These are phyloP conservation scores for Drosophila fulvimacula DNA, from an alignment of 2,888 invertebrate genomes.

Conservation along the genomic window DNA sequence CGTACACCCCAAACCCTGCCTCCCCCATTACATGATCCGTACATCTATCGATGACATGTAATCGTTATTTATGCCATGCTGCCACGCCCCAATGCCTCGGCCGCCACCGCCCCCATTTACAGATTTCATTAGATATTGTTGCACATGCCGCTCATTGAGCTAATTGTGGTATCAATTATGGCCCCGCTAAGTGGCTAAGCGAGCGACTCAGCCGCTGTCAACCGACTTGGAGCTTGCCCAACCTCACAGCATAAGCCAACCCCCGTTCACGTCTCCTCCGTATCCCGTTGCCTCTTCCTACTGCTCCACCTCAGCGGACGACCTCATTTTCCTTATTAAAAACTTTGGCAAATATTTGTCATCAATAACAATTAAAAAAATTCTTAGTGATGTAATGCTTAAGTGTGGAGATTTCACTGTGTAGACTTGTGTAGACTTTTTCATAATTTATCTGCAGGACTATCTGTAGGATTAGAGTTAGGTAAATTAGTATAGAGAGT, in stretches of 20 bases:
- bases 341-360: slow-evolving; percentile 2
- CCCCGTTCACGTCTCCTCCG: not conserved
- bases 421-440: not conserved
- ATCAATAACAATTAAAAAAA: not conserved
- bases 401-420: not conserved
- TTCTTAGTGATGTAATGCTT: not conserved
- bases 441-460: not conserved
- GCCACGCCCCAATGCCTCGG: slow-evolving; percentile 39
- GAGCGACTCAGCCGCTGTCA: slow-evolving; percentile 33
- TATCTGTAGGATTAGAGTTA: too few relatives aligned
- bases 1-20: not conserved
- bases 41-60: slow-evolving; percentile 51
- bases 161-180: slow-evolving; percentile 73
- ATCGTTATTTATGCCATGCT: slow-evolving; percentile 51
- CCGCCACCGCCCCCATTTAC: not conserved
- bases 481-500: too few relatives aligned
- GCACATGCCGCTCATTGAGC: slow-evolving; percentile 54
- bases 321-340: slow-evolving; percentile 22
- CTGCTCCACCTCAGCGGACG: not conserved
- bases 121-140: slow-evolving; percentile 56
- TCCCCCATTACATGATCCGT: not conserved
- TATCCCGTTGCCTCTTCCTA: not conserved
- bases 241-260: not conserved
- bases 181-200: slow-evolving; percentile 50
- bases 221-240: slow-evolving; percentile 20